Base-by-base conservation (phyloP, 37 sponge, comb jelly and placozoan genomes). In the Spongilla lacustris region DNA sequence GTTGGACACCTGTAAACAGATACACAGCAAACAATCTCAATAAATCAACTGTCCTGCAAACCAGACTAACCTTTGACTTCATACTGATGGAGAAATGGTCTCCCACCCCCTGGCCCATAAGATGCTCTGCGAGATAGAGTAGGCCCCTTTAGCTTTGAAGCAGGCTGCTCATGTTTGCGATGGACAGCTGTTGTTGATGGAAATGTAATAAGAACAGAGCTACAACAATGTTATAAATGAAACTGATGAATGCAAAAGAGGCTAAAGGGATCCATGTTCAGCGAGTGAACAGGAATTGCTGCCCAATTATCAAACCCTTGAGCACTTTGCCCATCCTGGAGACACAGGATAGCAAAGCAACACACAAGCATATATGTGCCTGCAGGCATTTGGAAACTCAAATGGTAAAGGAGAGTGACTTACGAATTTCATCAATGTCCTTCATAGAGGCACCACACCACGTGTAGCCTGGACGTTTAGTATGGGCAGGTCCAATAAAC, bases 401-500 rank as follows among this genome's bases (percentile, higher is more conserved):
- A n/a, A n/a, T n/a, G n/a, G n/a, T n/a, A 37, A 76, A n/a, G 34
- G 76, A 58, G 31, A 69, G 14, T 22, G 37, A 82, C 91, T 86
- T 68, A 91, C 91, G 75, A 27, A 91, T 77, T 21, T 79, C 69
- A 11, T 86, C 75, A 22, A 91, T 91, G 26, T 91, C 79, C 10
- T 76, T 73, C 37, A 96, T 66, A 74, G 73, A 80, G 34, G 94
- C 89, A 28, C 96, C 96, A 41, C 85, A 75, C 96, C 96, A 96
- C 37, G 82, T 67, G 35, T 88, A 96, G 34, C 94, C 96, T 30
- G 96, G 94, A 80, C 91, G 93, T 85, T 86, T 94, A 13, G 85
- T 71, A 74, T 96, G 88, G 83, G 81, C 82, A 36, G 84, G 89
- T 36, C 88, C 91, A 22, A 92, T 49, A 81, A 90, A 94, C 2